Evolutionary conservation across 2,797 vertebrate genomes (phyloP).

Genomic region (Scyliorhinus canicula): DNA sequence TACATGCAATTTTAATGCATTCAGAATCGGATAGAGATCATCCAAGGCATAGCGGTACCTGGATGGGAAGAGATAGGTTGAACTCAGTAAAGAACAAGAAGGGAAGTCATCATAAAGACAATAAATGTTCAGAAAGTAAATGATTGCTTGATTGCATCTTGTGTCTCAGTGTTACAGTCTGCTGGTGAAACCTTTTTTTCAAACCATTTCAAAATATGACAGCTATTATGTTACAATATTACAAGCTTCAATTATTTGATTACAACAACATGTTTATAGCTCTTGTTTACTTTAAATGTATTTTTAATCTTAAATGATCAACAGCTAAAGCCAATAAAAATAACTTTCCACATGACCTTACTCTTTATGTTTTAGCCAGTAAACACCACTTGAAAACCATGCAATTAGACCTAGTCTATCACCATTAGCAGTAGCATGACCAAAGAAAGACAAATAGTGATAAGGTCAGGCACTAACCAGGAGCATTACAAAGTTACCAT

Average conservation of each 20-base stretch:
- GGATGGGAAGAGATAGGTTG: not conserved
- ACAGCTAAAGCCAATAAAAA: not conserved
- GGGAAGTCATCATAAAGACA: not conserved
- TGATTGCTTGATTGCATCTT: not conserved
- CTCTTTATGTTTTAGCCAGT: not conserved
- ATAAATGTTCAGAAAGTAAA: not conserved
- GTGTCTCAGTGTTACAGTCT: not conserved
- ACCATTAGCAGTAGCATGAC: not conserved
- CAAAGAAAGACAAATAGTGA: not conserved
- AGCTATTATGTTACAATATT: not conserved
- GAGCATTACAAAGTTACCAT: not conserved
- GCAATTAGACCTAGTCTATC: not conserved
- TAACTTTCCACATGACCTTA: not conserved
- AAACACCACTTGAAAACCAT: not conserved
- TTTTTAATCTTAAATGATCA: too few species aligned
- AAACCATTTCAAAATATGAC: not conserved
- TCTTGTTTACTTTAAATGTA: not conserved
- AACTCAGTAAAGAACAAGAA: constrained; percentile 5
- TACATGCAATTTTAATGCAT: constrained; percentile 69
- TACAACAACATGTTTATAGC: not conserved
- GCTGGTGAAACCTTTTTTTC: not conserved
- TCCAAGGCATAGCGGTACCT: constrained; percentile 86
- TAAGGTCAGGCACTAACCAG: not conserved
- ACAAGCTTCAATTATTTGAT: not conserved
- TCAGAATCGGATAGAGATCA: constrained; percentile 75